Percentiles rank a stretch among this genome's conserved stretches.
Evolutionary conservation across 2,888 invertebrate species (phyloP).

Genomic region (Lepas anatifera): DNA sequence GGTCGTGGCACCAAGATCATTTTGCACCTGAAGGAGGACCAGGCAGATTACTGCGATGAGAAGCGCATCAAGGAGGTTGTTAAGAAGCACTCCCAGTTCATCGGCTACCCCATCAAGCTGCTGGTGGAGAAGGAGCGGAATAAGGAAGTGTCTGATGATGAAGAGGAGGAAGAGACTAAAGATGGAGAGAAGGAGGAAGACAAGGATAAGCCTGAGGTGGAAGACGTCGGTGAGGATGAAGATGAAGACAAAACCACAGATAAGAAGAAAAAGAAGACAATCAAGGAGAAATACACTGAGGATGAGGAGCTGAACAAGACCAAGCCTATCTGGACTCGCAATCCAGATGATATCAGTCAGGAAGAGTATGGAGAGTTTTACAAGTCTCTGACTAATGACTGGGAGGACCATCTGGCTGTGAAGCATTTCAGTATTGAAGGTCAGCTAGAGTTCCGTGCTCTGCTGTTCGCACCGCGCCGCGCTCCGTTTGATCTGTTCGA

Average conservation of each 20-base stretch:
- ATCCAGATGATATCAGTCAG: conserved; percentile 89
- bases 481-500: conserved; percentile 97
- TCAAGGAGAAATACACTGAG: conserved; percentile 95
- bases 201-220: conserved; percentile 51
- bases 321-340: conserved; percentile 95
- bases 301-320: conserved; percentile 98
- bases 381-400: conserved; percentile 93
- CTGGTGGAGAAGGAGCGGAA: conserved; percentile 93
- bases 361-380: conserved; percentile 98
- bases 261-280: conserved; percentile 81
- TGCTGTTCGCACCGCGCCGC: conserved; percentile 80
- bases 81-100: conserved; percentile 98
- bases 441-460: conserved; percentile 85
- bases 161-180: conserved; percentile 63
- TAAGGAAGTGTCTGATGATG: conserved; percentile 89
- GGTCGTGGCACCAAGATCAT: conserved; percentile 91
- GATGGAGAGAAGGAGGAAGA: conserved; percentile 44
- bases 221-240: conserved; percentile 48
- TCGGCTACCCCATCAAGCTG: conserved; percentile 95
- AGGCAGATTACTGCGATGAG: conserved; percentile 88
- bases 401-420: conserved; percentile 95
- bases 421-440: conserved; percentile 92
- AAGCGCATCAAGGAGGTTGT: conserved; percentile 90
- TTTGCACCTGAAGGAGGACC: conserved; percentile 90
- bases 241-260: conserved; percentile 54